A percentile compares a stretch with the other conserved stretches of the same genome.
Conservation (phyloP, 2,113 vertebrate species). For the Suncus etruscus region DNA sequence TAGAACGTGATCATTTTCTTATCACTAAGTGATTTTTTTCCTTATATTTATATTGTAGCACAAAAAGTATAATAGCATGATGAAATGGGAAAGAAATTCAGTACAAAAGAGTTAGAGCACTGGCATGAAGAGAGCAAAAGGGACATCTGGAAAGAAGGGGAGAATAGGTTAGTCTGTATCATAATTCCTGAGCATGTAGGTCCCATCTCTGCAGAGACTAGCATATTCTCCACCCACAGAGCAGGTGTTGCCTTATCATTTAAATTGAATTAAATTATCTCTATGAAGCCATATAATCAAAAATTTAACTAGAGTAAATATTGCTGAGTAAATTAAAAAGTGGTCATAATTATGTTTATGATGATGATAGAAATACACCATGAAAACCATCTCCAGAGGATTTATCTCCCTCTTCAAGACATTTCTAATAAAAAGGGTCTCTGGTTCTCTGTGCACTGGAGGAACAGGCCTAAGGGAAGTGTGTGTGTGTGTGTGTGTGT, state of each 20-base stretch:
- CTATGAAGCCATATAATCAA: neutral
- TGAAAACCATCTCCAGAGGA: constrained; percentile 28
- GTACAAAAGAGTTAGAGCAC: too few relatives aligned
- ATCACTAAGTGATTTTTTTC: too few relatives aligned
- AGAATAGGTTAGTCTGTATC: neutral
- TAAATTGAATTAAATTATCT: constrained; percentile 33
- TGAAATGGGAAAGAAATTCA: too few relatives aligned
- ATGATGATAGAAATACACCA: neutral
- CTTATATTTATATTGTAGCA: too few relatives aligned
- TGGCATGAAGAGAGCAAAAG: too few relatives aligned
- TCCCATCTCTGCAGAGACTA: neutral
- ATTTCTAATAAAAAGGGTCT: neutral
- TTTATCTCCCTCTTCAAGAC: neutral
- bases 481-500: too few relatives aligned
- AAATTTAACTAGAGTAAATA: constrained; percentile 16
- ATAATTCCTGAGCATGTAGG: neutral
- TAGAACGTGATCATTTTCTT: too few relatives aligned
- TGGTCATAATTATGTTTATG: constrained; percentile 12
- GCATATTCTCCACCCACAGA: neutral
- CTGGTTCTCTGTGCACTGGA: constrained; percentile 2
- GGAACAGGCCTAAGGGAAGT: neutral
- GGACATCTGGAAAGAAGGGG: neutral
- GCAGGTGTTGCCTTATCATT: constrained; percentile 19
- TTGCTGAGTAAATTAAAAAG: constrained; percentile 22
- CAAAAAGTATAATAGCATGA: too few relatives aligned